These are phyloP conservation scores for Hippopotamyrus pictus DNA, from an alignment of 2,797 vertebrate species.

Conservation along the genomic window DNA sequence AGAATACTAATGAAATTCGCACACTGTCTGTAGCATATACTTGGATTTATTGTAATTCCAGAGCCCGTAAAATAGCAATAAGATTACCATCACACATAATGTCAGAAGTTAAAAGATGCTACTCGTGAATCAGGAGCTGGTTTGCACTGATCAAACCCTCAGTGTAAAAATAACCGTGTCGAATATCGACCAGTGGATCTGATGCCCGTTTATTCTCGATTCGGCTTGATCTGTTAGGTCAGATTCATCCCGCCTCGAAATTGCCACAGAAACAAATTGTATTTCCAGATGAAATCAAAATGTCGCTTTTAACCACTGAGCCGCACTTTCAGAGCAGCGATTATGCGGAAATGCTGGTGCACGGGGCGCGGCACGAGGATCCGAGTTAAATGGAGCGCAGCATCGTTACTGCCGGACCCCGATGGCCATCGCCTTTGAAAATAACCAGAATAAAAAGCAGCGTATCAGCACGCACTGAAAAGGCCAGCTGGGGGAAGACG, in stretches of 20 bases:
- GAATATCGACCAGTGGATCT: background rate
- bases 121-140: background rate
- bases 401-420: background rate
- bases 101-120: background rate
- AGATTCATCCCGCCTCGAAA: background rate
- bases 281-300: background rate
- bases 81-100: constrained; percentile 12
- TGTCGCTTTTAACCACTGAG: background rate
- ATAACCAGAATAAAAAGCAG: background rate
- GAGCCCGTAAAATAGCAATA: background rate
- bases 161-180: background rate
- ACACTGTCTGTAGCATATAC: background rate
- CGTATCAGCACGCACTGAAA: background rate
- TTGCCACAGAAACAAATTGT: background rate
- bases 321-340: background rate
- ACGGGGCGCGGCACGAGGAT: background rate
- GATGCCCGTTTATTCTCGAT: background rate
- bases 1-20: constrained; percentile 12
- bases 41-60: constrained; percentile 1
- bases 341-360: background rate
- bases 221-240: background rate
- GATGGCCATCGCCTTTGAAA: background rate
- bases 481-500: background rate
- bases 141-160: background rate
- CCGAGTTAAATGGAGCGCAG: background rate